These are phyloP conservation scores for Arvicola amphibius DNA, from an alignment of 2,797 vertebrate genomes.

Conservation along the genomic window DNA sequence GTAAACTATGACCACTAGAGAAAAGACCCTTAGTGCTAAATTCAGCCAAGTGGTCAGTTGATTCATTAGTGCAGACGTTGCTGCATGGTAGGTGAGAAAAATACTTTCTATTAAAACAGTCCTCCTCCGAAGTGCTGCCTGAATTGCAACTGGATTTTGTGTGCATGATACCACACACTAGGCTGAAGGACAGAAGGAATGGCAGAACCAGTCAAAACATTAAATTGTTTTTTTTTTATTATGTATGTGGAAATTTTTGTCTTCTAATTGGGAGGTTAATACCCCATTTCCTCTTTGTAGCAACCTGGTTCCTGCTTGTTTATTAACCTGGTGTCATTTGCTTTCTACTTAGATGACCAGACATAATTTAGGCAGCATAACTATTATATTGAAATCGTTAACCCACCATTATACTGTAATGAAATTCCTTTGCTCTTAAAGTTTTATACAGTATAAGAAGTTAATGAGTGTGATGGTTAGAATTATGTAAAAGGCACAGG, in stretches of 20 bases:
- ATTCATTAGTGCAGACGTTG: neutral
- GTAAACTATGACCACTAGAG: neutral
- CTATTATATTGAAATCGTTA: conserved; percentile 65
- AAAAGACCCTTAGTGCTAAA: neutral
- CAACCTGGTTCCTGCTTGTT: conserved; percentile 41
- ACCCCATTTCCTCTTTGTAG: conserved; percentile 31
- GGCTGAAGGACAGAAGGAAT: neutral
- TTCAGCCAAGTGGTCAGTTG: neutral
- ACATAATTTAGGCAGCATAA: conserved; percentile 46
- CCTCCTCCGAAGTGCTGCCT: neutral
- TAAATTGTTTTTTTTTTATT: conserved; percentile 26
- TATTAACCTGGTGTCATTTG: conserved; percentile 41
- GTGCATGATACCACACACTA: neutral
- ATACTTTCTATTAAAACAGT: neutral
- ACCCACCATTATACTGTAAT: neutral
- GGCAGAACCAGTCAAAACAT: neutral
- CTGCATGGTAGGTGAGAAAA: neutral
- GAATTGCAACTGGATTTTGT: neutral
- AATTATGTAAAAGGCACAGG: conserved; percentile 61
- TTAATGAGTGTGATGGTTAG: conserved; percentile 36
- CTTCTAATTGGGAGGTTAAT: conserved; percentile 63
- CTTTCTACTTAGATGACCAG: conserved; percentile 58
- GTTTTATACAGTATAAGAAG: conserved; percentile 56
- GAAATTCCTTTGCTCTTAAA: conserved; percentile 56
- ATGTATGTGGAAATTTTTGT: conserved; percentile 38